Evolutionary conservation across 2,797 vertebrate genomes (phyloP), one percentile per base, ranked within the genome.

Genomic region (Amblyopsis hoosieri): DNA sequence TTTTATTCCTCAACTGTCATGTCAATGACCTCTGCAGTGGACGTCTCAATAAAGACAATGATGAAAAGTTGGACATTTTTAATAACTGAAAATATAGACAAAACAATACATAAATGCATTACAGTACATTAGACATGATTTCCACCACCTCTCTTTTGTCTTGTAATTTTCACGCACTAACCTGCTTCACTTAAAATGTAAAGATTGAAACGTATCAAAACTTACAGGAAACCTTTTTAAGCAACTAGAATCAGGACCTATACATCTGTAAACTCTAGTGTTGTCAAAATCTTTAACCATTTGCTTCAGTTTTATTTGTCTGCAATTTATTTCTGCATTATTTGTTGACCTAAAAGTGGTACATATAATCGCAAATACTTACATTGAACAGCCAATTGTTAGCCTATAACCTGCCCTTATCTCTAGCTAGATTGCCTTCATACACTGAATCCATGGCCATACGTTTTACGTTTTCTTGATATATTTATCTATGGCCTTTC

Each of bases 31-130:
- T 56, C 37, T 15, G 15, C 13, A 37, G 6, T 37, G 37, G 37
- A n/a, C 2, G 0, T 37, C 6, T 52, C 3, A 2, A 71, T 46
- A 79, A 56, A 71, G 46, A 42, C 13, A 11, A 31, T 33, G 42
- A 60, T 61, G 67, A 77, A 84, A 86, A 84, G 80, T 83, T 66
- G 3, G 58, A 81, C 84, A 79, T 70, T 70, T 93, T 93, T 93
- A 92, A 93, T 94, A 82, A 88, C 69, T 77, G 60, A 79, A 73
- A 77, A 69, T 72, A 83, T 83, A 83, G 66, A 74, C 64, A 64
- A 84, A 75, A 76, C 82, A 83, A 74, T 71, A 85, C 69, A 82
- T 57, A 67, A 66, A 64, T 46, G 31, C 67, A 76, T 77, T 80
- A 91, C 82, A 93, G 87, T 88, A 87, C 78, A 89, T 70, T 83